These are phyloP conservation scores for Plutomurus gul DNA, from an alignment of 1,140 invertebrate genomes.

Conservation along the genomic window DNA sequence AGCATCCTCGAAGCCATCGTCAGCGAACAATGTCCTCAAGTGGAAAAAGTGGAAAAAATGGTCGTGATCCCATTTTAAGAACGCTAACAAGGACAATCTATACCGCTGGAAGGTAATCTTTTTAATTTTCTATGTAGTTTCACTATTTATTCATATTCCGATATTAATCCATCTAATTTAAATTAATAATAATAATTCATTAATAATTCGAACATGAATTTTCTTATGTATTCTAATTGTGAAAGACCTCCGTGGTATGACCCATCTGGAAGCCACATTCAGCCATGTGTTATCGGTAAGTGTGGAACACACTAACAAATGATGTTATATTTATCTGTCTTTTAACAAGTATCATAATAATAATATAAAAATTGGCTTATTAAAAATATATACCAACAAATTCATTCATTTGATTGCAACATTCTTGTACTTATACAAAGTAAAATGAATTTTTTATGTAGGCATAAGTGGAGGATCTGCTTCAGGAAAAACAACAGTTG, in stretches of 20 bases:
- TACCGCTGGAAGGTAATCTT: conserved; percentile 94
- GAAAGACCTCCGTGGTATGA: conserved; percentile 98
- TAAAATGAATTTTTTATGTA: neutral
- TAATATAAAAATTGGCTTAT: no score
- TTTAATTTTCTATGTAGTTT: no score
- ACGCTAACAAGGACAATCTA: conserved; percentile 89
- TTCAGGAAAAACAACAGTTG: conserved; percentile 98
- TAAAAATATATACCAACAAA: no score
- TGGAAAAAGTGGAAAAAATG: neutral
- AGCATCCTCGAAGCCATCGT: neutral
- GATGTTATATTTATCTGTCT: neutral
- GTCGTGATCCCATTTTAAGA: conserved; percentile 75
- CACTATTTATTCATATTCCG: no score
- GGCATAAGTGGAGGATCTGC: conserved; percentile 95
- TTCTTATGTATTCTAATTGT: no score
- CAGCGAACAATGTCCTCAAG: conserved; percentile 16
- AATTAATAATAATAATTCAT: no score
- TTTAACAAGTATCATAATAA: no score
- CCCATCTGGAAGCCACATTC: conserved; percentile 85
- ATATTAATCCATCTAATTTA: no score
- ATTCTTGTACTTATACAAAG: no score
- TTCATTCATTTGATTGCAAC: no score
- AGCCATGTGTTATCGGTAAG: conserved; percentile 94
- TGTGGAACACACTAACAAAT: no score
- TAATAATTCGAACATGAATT: no score